Percentiles rank a stretch among this genome's conserved stretches.
These are phyloP conservation scores for Matsumyia berberina DNA, from an alignment of 2,888 invertebrate species.

Conservation along the genomic window DNA sequence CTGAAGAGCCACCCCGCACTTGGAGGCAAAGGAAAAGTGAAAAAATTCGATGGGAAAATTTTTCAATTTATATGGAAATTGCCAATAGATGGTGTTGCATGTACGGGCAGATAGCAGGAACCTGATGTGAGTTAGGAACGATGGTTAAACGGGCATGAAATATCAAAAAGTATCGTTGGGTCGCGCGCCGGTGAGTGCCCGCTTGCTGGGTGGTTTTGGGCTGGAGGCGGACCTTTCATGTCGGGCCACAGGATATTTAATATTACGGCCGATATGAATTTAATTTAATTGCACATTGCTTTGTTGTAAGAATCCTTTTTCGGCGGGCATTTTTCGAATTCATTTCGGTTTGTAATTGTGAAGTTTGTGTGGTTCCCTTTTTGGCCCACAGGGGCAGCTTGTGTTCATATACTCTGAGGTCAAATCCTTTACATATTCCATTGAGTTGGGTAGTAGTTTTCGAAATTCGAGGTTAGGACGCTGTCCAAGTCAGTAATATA, in stretches of 20 bases:
- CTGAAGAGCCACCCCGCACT: not conserved
- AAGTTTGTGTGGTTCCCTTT: not conserved
- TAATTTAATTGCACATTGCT: slow-evolving; percentile 53
- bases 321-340: not conserved
- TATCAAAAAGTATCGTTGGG: slow-evolving; percentile 55
- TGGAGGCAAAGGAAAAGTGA: slow-evolving; percentile 4
- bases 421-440: too few species aligned
- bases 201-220: slow-evolving; percentile 8
- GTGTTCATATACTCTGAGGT: too few species aligned
- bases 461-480: too few species aligned
- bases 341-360: not conserved
- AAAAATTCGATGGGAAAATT: slow-evolving; percentile 64
- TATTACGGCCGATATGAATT: slow-evolving; percentile 50
- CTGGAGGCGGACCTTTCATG: not conserved
- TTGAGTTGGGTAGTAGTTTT: too few species aligned
- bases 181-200: not conserved
- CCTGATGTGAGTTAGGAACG: slow-evolving; percentile 51
- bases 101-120: slow-evolving; percentile 48
- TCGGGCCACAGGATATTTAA: slow-evolving; percentile 18
- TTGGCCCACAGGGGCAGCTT: too few species aligned
- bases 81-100: slow-evolving; percentile 74
- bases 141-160: slow-evolving; percentile 65
- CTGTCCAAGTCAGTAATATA: too few species aligned
- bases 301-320: slow-evolving; percentile 29
- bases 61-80: slow-evolving; percentile 77